Percentiles rank a stretch among this genome's conserved stretches.
Evolutionary conservation across 2,113 vertebrate genomes (phyloP).

Genomic region (Eurystomus gularis): DNA sequence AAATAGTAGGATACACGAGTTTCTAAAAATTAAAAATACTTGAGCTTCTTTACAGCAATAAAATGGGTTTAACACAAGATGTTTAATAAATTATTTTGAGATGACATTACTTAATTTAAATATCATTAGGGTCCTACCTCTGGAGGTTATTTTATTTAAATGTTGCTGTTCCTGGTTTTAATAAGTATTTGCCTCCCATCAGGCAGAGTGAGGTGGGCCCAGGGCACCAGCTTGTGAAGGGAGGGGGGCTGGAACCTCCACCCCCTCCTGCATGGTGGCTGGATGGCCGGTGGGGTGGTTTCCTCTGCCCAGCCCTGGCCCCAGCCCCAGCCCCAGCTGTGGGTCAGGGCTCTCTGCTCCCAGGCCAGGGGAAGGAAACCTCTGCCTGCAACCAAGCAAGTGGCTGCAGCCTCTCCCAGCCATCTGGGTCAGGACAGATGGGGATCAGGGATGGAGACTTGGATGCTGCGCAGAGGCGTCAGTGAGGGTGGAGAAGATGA

Average conservation of each 20-base stretch:
- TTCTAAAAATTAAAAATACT: constrained; percentile 39
- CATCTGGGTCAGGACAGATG: too few species aligned
- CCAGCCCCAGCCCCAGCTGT: neutral
- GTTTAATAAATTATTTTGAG: constrained; percentile 15
- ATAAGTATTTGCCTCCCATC: neutral
- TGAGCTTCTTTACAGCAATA: neutral
- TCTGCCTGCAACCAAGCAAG: too few species aligned
- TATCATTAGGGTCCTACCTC: neutral
- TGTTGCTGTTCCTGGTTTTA: neutral
- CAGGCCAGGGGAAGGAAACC: neutral
- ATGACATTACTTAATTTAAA: neutral
- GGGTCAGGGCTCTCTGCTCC: neutral
- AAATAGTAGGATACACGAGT: neutral
- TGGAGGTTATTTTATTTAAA: constrained; percentile 18
- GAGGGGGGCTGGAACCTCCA: neutral
- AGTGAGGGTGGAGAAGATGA: neutral
- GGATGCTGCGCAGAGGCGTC: too few species aligned
- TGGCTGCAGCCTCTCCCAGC: too few species aligned
- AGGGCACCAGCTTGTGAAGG: neutral
- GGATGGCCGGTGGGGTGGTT: neutral
- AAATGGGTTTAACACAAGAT: neutral
- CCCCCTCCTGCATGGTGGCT: neutral
- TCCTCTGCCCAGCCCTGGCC: neutral
- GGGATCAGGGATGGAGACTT: too few species aligned
- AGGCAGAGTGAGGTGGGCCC: rapidly evolving